A percentile compares a stretch with the other conserved stretches of the same genome.
Evolutionary conservation across 2,797 vertebrate species (phyloP).

Genomic region (Phoeniculus purpureus): DNA sequence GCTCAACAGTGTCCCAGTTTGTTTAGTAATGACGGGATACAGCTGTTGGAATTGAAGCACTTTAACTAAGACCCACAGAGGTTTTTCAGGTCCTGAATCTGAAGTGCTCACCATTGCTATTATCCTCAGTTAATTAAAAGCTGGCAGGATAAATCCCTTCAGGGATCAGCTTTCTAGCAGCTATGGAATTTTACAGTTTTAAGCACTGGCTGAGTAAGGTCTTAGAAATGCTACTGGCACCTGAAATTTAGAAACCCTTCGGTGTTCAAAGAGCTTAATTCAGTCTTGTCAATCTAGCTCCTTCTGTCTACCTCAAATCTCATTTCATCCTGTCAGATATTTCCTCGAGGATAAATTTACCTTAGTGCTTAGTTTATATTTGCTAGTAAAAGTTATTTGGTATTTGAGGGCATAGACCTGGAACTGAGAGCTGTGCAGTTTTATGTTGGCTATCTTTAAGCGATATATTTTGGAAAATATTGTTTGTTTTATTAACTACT

Average conservation of each 20-base stretch:
- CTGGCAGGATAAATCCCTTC: not conserved
- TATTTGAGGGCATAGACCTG: not conserved
- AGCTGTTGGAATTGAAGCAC: not conserved
- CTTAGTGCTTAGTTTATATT: not conserved
- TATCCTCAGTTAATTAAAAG: slow-evolving; percentile 42
- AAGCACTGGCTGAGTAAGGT: not conserved
- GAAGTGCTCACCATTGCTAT: not conserved
- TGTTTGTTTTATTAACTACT: not conserved
- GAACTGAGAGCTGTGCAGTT: not conserved
- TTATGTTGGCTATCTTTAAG: not conserved
- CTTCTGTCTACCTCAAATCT: slow-evolving; percentile 44
- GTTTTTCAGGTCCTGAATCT: not conserved
- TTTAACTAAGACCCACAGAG: not conserved
- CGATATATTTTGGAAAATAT: not conserved
- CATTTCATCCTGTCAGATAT: slow-evolving; percentile 20
- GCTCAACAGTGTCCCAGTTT: not conserved
- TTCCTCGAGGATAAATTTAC: slow-evolving; percentile 19
- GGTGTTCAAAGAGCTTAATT: slow-evolving; percentile 35
- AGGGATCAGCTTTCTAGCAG: slow-evolving; percentile 19
- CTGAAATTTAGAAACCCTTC: slow-evolving; percentile 28
- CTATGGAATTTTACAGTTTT: slow-evolving; percentile 19
- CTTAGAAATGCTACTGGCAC: slow-evolving; percentile 30
- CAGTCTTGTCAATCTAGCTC: slow-evolving; percentile 18
- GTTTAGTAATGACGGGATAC: not conserved
- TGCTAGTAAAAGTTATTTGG: not conserved